phyloP scores from a whole-genome alignment of 2,888 invertebrate species.

The Drosophila koepferae region DNA sequence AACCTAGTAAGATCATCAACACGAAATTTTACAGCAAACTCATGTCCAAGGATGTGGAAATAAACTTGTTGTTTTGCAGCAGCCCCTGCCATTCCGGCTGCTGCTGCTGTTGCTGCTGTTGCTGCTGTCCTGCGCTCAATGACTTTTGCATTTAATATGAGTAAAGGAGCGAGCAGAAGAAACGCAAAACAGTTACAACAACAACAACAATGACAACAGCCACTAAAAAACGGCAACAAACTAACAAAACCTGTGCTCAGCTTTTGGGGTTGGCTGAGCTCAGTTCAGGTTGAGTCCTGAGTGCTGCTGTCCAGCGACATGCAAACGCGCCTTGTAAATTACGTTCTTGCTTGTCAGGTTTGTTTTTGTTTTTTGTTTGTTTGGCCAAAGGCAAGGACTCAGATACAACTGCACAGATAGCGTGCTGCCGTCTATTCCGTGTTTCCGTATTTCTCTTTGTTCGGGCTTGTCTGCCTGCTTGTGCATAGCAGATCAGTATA shows the following conservation, averaged over 20 bases:
- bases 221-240: slow-evolving; percentile 35
- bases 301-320: slow-evolving; percentile 69
- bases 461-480: slow-evolving; percentile 52
- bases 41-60: slow-evolving; percentile 80
- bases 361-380: background rate
- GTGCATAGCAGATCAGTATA: slow-evolving; percentile 82
- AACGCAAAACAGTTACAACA: slow-evolving; percentile 44
- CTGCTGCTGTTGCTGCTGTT: slow-evolving; percentile 14
- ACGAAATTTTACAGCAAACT: slow-evolving; percentile 81
- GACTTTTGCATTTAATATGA: slow-evolving; percentile 82
- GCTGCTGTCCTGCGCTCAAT: slow-evolving; percentile 73
- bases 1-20: slow-evolving; percentile 82
- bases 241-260: slow-evolving; percentile 26
- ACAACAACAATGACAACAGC: slow-evolving; percentile 24
- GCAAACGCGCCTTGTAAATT: slow-evolving; percentile 75
- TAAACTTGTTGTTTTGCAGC: slow-evolving; percentile 76
- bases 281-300: slow-evolving; percentile 44
- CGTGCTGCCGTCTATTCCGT: slow-evolving; percentile 36
- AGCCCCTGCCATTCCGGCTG: slow-evolving; percentile 27
- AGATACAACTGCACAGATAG: slow-evolving; percentile 54
- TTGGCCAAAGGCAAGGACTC: slow-evolving; percentile 42
- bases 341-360: slow-evolving; percentile 64
- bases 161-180: slow-evolving; percentile 49
- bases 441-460: slow-evolving; percentile 34
- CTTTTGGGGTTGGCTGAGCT: slow-evolving; percentile 30